A percentile compares a stretch with the other conserved stretches of the same genome.
phyloP scores from a whole-genome alignment of 35 echinoderm and acorn worm genomes.

The Amphiura filiformis region DNA sequence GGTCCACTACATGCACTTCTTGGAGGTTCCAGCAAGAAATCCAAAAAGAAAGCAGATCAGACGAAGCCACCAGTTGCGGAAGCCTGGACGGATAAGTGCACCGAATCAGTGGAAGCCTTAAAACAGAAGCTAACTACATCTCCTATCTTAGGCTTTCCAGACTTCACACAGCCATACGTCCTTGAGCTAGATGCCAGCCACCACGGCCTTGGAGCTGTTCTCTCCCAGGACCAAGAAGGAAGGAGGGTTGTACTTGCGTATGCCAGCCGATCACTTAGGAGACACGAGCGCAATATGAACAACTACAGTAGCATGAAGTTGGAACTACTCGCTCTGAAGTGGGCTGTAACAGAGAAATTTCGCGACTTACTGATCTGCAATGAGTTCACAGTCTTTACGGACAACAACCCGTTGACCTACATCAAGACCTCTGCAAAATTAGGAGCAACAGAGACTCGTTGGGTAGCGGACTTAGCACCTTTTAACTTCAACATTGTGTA shows the following conservation, averaged over 20 bases:
- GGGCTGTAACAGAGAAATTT: constrained; percentile 7
- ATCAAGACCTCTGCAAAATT: too few species aligned
- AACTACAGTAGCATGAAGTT: constrained; percentile 56
- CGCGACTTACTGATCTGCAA: too few species aligned
- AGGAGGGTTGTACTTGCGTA: constrained; percentile 30
- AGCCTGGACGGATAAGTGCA: background rate
- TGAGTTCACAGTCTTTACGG: too few species aligned
- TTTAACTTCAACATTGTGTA: constrained; percentile 62
- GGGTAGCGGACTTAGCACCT: constrained; percentile 55
- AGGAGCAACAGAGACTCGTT: constrained; percentile 58
- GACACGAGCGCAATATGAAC: too few species aligned
- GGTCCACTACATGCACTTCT: constrained; percentile 27
- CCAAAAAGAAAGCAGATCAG: background rate
- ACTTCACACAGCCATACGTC: constrained; percentile 14
- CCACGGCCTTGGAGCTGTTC: constrained; percentile 48
- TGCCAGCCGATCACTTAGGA: too few species aligned
- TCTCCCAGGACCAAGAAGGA: constrained; percentile 50
- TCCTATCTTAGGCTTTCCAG: constrained; percentile 32
- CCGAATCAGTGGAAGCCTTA: background rate
- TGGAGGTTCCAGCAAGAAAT: constrained; percentile 1
- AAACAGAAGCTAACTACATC: background rate
- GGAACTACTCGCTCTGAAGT: constrained; percentile 9
- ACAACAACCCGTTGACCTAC: too few species aligned
- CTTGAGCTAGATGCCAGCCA: constrained; percentile 27
- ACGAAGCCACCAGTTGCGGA: background rate